Evolutionary conservation across 2,888 invertebrate genomes (phyloP).

Genomic region (Carterocephalus palaemon): DNA sequence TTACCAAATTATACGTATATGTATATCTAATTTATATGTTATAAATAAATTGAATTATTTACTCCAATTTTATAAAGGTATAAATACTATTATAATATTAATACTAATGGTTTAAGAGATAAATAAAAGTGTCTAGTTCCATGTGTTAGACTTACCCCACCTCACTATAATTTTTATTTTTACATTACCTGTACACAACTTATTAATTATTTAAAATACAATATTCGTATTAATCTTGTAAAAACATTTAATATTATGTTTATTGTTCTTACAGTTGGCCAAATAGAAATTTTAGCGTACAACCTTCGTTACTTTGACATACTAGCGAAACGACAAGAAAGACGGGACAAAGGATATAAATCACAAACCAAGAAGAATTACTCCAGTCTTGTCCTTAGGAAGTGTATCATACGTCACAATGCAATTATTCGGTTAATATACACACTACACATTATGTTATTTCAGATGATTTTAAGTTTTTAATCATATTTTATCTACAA

Average conservation of each 20-base stretch:
- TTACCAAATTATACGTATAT: too few species aligned
- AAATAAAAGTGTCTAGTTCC: too few species aligned
- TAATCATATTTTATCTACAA: too few species aligned
- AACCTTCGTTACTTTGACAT: slow-evolving; percentile 63
- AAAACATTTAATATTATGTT: background rate
- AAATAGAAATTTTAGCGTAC: slow-evolving; percentile 69
- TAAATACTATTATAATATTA: too few species aligned
- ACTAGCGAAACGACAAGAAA: slow-evolving; percentile 49
- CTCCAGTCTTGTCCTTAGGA: slow-evolving; percentile 51
- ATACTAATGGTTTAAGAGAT: too few species aligned
- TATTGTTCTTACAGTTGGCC: slow-evolving; percentile 73
- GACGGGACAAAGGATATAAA: slow-evolving; percentile 39
- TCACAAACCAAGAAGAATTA: slow-evolving; percentile 33
- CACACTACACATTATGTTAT: background rate
- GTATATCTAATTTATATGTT: too few species aligned
- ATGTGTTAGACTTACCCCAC: too few species aligned
- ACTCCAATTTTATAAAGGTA: too few species aligned
- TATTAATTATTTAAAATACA: too few species aligned
- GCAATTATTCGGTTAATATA: slow-evolving; percentile 61
- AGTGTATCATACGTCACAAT: slow-evolving; percentile 66
- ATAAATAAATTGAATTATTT: background rate
- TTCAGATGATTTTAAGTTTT: background rate
- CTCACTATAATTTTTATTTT: too few species aligned
- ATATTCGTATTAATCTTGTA: background rate
- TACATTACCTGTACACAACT: too few species aligned